Evolutionary conservation across 2,113 vertebrate species (phyloP).

Genomic region (Pterocles orientalis): DNA sequence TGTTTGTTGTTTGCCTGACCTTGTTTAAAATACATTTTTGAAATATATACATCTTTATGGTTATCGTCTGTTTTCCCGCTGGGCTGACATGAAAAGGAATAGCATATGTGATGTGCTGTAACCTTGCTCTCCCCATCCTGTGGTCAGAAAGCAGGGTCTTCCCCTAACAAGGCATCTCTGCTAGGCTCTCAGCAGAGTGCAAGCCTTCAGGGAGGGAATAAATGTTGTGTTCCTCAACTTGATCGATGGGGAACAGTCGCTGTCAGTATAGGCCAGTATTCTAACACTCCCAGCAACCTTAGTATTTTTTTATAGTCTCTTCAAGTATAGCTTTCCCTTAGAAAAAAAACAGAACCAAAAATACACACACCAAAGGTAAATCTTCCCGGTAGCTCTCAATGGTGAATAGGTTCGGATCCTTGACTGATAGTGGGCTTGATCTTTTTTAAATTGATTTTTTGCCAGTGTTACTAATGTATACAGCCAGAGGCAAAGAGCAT

Average conservation of each 20-base stretch:
- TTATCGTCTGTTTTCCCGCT: background rate
- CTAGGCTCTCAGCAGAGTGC: background rate
- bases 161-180: background rate
- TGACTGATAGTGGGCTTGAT: background rate
- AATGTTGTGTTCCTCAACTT: background rate
- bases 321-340: background rate
- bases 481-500: background rate
- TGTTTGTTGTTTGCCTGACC: background rate
- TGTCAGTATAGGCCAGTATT: background rate
- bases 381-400: background rate
- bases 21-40: background rate
- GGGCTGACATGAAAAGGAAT: background rate
- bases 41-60: background rate
- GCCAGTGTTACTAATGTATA: background rate
- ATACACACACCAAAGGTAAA: fast-evolving
- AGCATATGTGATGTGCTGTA: background rate
- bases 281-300: background rate
- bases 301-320: background rate
- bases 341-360: background rate
- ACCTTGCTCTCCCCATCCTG: background rate
- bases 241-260: background rate
- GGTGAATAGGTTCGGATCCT: background rate
- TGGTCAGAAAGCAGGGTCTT: background rate
- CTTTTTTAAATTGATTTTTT: background rate
- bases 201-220: background rate